These are phyloP conservation scores for Hermaeophaga mercurialis DNA, from an alignment of 2,888 invertebrate genomes.

Conservation along the genomic window DNA sequence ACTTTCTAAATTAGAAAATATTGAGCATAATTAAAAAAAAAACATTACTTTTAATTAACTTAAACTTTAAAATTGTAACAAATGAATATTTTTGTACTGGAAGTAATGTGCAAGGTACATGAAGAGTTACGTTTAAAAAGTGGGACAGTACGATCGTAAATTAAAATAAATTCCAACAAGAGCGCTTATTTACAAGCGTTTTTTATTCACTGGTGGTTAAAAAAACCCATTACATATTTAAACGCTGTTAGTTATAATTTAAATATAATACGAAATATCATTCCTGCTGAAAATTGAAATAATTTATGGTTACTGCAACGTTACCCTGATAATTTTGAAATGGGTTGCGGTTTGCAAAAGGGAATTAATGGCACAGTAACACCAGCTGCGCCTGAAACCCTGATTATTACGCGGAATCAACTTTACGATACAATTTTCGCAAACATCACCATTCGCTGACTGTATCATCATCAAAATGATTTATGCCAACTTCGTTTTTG, in stretches of 20 bases:
- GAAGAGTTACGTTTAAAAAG: neutral
- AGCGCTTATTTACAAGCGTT: conserved; percentile 4
- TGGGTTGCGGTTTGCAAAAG: conserved; percentile 24
- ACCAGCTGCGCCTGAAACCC: conserved; percentile 20
- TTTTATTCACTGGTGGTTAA: conserved; percentile 6
- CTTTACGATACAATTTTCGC: conserved; percentile 20
- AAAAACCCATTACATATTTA: conserved; percentile 19
- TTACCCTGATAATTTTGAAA: conserved; percentile 24
- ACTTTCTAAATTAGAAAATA: too few relatives aligned
- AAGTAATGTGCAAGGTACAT: too few relatives aligned
- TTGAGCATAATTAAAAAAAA: too few relatives aligned
- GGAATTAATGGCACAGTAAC: conserved; percentile 24
- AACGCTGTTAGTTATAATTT: conserved; percentile 15
- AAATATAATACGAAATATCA: conserved; percentile 21
- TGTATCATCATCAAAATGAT: conserved; percentile 19
- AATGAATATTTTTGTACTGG: too few relatives aligned
- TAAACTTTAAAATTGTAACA: too few relatives aligned
- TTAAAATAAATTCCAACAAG: neutral
- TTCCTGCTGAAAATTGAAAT: conserved; percentile 20
- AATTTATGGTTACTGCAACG: conserved; percentile 22
- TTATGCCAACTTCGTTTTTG: conserved; percentile 15
- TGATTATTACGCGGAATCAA: conserved; percentile 21
- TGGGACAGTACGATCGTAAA: neutral
- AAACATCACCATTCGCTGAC: conserved; percentile 17
- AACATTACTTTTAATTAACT: too few relatives aligned